Percentiles rank a stretch among this genome's conserved stretches.
phyloP scores from a whole-genome alignment of 2,113 vertebrate genomes.

The Herpailurus yagouaroundi region DNA sequence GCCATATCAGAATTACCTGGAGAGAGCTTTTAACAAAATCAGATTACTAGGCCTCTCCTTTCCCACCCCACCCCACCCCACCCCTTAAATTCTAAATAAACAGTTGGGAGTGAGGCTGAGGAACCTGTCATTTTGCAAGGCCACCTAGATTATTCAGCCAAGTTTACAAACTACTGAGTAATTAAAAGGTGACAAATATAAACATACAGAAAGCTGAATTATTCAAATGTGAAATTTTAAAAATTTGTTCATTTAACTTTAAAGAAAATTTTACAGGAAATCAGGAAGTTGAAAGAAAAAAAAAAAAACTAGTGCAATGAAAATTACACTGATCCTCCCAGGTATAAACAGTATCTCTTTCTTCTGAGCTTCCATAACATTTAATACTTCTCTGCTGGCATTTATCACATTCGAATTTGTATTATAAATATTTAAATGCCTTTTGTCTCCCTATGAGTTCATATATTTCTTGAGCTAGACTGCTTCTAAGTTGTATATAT shows the following conservation, averaged over 20 bases:
- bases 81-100: slow-evolving; percentile 21
- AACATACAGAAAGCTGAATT: slow-evolving; percentile 35
- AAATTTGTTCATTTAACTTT: slow-evolving; percentile 49
- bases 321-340: slow-evolving; percentile 37
- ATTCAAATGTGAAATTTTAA: slow-evolving; percentile 13
- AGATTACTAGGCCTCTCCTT: background rate
- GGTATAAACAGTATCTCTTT: slow-evolving; percentile 22
- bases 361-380: background rate
- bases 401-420: slow-evolving; percentile 42
- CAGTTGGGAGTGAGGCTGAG: background rate
- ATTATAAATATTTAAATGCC: slow-evolving; percentile 30
- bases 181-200: slow-evolving; percentile 43
- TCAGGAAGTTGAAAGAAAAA: background rate
- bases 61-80: background rate
- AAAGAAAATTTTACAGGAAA: slow-evolving; percentile 33
- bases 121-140: slow-evolving; percentile 43
- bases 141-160: slow-evolving; percentile 45
- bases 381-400: background rate
- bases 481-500: slow-evolving; percentile 35
- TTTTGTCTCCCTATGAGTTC: slow-evolving; percentile 5
- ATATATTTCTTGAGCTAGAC: background rate
- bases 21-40: slow-evolving; percentile 49
- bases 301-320: slow-evolving; percentile 38
- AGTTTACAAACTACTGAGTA: slow-evolving; percentile 17
- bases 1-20: background rate